A percentile compares a stretch with the other conserved stretches of the same genome.
phyloP scores from a whole-genome alignment of 2,797 vertebrate species.

The Nasua narica region DNA sequence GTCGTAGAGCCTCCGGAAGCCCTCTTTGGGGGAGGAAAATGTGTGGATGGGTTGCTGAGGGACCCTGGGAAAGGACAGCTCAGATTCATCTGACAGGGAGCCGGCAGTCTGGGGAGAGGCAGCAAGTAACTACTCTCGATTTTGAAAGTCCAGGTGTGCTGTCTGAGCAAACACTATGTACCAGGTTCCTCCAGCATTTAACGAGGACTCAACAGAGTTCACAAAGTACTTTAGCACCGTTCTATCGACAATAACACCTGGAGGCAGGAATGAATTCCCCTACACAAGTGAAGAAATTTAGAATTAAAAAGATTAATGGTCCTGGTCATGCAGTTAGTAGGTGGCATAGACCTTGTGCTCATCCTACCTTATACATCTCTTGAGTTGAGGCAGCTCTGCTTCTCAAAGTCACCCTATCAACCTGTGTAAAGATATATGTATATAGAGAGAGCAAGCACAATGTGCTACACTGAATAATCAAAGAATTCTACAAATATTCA shows the following conservation, averaged over 20 bases:
- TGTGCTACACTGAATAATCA: neutral
- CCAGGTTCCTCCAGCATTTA: neutral
- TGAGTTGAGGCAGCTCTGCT: neutral
- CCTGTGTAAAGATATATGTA: neutral
- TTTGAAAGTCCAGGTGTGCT: neutral
- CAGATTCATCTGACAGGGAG: neutral
- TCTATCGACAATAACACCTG: too few relatives aligned
- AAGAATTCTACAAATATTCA: neutral
- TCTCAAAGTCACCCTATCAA: neutral
- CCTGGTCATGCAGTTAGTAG: neutral
- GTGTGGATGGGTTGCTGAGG: too few relatives aligned
- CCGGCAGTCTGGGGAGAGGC: neutral
- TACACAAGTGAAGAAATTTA: neutral
- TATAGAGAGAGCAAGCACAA: neutral
- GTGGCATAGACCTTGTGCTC: neutral
- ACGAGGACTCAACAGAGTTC: neutral
- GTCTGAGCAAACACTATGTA: neutral
- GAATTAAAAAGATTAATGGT: neutral
- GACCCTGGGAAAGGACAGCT: neutral
- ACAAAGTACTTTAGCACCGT: neutral
- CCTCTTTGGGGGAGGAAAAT: neutral
- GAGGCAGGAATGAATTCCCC: neutral
- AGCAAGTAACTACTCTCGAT: too few relatives aligned
- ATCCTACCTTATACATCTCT: too few relatives aligned
- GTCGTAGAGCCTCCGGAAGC: rapidly evolving